Base-by-base conservation (phyloP, 2,113 vertebrate species). In the Miniopterus natalensis region DNA sequence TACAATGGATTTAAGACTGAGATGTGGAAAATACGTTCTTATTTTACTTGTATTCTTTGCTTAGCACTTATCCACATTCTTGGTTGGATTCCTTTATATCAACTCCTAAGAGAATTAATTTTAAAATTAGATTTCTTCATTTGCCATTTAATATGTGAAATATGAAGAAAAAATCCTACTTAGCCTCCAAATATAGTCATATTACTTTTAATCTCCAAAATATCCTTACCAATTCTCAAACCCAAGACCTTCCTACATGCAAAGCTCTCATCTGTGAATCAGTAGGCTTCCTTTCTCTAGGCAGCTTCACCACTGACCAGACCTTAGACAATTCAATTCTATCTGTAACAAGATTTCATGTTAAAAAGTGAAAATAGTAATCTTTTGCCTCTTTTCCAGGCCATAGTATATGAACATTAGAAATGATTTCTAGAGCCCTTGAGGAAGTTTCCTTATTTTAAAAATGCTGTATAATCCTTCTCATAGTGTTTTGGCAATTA, bases 401-500 rank as follows among this genome's bases (percentile, higher is more conserved):
- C 25, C 27, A 65, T 53, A 74, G 20, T 45, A 93, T 31, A 27
- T 42, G 49, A 88, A 79, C 68, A 78, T 79, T 73, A 77, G 59
- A 94, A 90, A 81, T 90, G 40, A 95, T 85, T 93, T 85, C 73
- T 79, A 94, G 80, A 83, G 36, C 3, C 31, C 59, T 91, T 84
- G 79, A 93, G 83, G 71, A 96, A 94, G 51, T 89, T 95, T 92
- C 20, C 61, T 88, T 73, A 31, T 83, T 95, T 83, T 27, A 90
- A 95, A 93, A 53, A n/a, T 78, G 29, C 63, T 83, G 4, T 49
- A 53, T 93, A 94, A 96, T 81, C 74, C 45, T 74, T 61, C 78
- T 70, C 45, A 8, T n/a, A 78, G 63, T 53, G 65, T 88, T 94
- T 83, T 80, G 45, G 51, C 84, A 63, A n/a, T 79, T 59, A 61